Conservation (phyloP, 2,113 vertebrate genomes). For the Lophura nycthemera region DNA sequence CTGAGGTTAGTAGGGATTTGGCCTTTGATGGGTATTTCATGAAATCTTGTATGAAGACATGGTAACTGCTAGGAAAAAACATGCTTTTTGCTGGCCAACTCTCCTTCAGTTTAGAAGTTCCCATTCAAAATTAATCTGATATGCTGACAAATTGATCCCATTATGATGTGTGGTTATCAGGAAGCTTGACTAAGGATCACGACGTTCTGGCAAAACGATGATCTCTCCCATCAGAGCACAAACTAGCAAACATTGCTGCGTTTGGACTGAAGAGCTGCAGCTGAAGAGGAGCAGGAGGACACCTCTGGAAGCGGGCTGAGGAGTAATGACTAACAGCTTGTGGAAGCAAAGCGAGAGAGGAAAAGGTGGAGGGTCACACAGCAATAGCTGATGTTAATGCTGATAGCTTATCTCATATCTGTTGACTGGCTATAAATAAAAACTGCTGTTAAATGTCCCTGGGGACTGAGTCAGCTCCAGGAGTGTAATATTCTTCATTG, state of each 20-base stretch:
- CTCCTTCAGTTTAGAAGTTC: neutral
- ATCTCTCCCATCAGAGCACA: neutral
- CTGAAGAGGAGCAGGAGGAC: neutral
- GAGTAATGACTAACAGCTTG: neutral
- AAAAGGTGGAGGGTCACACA: neutral
- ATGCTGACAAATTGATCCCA: neutral
- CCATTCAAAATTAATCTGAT: neutral
- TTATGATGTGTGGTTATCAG: neutral
- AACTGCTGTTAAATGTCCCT: no score
- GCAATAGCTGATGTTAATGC: neutral
- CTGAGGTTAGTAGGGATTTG: neutral
- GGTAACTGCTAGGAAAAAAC: neutral
- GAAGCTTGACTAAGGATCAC: neutral
- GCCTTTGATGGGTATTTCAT: neutral
- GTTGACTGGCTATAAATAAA: neutral
- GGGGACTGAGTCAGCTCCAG: neutral
- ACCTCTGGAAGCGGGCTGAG: neutral
- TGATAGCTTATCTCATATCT: neutral
- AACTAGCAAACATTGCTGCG: neutral
- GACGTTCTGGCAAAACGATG: neutral
- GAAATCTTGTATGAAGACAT: neutral
- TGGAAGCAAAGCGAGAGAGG: neutral
- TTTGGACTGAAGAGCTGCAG: neutral
- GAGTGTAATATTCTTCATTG: neutral
- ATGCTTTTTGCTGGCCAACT: neutral